Base-by-base conservation (phyloP, 1,140 invertebrate species). In the Nixonia krombeini region DNA sequence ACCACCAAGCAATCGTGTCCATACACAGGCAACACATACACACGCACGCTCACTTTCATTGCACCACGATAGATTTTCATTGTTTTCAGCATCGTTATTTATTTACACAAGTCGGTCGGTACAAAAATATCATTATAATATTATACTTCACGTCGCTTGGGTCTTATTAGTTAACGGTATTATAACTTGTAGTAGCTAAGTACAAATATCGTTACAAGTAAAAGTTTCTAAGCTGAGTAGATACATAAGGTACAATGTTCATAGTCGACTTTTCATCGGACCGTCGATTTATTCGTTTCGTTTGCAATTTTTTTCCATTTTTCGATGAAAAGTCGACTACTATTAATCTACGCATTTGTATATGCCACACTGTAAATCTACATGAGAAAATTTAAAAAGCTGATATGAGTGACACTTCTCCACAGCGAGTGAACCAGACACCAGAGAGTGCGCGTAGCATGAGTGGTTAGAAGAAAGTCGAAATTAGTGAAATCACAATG, bases 71-170 rank as follows among this genome's bases (percentile, higher is more conserved):
- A 70, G 56, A 64, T 46, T 50, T n/a, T n/a, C n/a, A 26, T 44
- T 28, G 45, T 56, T 49, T 66, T 46, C 38, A 69, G 52, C 61
- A 71, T 77, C 59, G 59, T 68, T 72, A 70, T 80, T 81, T 78
- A 73, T 73, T 81, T 74, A 79, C 77, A 80, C 74, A 76, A 73
- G 73, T 80, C 63, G 71, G 66, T 70, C 65, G 71, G 67, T 83
- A 82, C 81, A 82, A 81, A 83, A 82, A 82, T 83, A 82, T 82
- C 82, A 83, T 79, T 82, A 76, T 77, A 65, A 63, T 83, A 83
- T 79, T 82, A 76, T 77, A 65, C 63, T 66, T 69, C 26, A 66
- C 74, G 66, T 72, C 58, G 50, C 68, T 72, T 68, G 66, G 61
- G 38, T 65, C 45, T 58, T 70, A 74, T 31, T 55, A 46, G 1